These are phyloP conservation scores for Limanda limanda DNA, from an alignment of 2,113 vertebrate genomes.

Conservation along the genomic window DNA sequence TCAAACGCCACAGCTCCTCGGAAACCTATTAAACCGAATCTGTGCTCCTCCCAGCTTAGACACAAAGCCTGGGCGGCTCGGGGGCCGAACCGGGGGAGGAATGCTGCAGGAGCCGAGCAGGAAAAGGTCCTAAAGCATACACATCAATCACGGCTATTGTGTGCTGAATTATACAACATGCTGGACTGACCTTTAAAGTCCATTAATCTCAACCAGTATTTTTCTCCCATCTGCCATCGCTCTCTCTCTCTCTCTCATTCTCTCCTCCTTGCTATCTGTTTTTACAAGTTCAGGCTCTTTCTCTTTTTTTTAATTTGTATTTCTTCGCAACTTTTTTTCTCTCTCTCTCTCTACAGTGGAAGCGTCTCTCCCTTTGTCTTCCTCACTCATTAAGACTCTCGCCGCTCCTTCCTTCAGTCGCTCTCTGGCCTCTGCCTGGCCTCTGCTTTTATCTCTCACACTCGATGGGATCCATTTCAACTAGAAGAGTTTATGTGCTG, in stretches of 20 bases:
- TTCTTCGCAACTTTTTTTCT: conserved; percentile 27
- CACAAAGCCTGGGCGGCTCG: conserved; percentile 62
- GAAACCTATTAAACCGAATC: conserved; percentile 70
- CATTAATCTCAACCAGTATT: conserved; percentile 81
- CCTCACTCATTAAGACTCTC: conserved; percentile 56
- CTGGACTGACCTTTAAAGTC: conserved; percentile 83
- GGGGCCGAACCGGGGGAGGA: conserved; percentile 44
- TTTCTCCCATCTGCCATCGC: conserved; percentile 76
- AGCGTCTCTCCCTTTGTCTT: not conserved
- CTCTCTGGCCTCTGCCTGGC: conserved; percentile 58
- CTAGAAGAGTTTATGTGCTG: conserved; percentile 55
- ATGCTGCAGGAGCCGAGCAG: conserved; percentile 48
- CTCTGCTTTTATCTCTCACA: conserved; percentile 60
- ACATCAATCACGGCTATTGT: conserved; percentile 81
- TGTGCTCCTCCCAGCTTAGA: conserved; percentile 66
- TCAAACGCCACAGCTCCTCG: conserved; percentile 65
- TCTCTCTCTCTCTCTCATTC: conserved; percentile 29
- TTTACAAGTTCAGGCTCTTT: conserved; percentile 54
- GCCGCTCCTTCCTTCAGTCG: conserved; percentile 41
- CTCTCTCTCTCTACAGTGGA: conserved; percentile 11
- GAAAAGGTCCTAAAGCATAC: conserved; percentile 73
- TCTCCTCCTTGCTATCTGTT: conserved; percentile 58
- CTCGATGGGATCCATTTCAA: conserved; percentile 64
- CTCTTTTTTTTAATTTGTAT: conserved; percentile 30
- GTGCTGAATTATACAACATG: conserved; percentile 82